A percentile compares a stretch with the other conserved stretches of the same genome.
Evolutionary conservation across 2,888 invertebrate species (phyloP).

Genomic region (Phaonia tiefii): DNA sequence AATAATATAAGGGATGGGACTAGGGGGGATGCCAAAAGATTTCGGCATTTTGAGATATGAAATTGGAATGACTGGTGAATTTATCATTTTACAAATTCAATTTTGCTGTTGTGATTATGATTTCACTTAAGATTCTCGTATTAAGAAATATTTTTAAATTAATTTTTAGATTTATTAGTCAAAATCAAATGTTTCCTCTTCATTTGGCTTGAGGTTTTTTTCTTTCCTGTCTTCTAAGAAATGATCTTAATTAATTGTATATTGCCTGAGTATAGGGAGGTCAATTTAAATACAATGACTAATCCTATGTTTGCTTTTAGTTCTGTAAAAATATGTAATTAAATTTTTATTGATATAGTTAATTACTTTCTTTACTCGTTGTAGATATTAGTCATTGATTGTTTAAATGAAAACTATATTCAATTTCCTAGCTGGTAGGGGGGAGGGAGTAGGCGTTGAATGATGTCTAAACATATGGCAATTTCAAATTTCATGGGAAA

Average conservation of each 20-base stretch:
- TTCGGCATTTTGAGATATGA: constrained; percentile 1
- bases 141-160: constrained; percentile 3
- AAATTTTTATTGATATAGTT: neutral
- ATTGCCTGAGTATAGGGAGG: too few species aligned
- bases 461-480: constrained; percentile 16
- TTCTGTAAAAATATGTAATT: neutral
- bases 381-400: constrained; percentile 11
- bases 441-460: constrained; percentile 41
- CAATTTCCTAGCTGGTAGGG: too few species aligned
- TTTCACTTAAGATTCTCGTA: too few species aligned
- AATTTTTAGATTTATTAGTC: constrained; percentile 19
- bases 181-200: neutral
- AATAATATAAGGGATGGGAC: neutral
- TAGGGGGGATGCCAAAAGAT: constrained; percentile 11
- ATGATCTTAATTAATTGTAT: too few species aligned
- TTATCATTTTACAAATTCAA: neutral
- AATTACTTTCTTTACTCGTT: neutral
- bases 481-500: too few species aligned
- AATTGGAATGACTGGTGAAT: neutral
- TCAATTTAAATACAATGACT: constrained; percentile 16
- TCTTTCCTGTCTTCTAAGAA: too few species aligned
- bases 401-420: neutral
- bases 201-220: neutral
- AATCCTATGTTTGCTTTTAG: neutral
- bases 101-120: too few species aligned